Base-by-base conservation (phyloP, 2,888 invertebrate species). In the Epistrophe eligans region DNA sequence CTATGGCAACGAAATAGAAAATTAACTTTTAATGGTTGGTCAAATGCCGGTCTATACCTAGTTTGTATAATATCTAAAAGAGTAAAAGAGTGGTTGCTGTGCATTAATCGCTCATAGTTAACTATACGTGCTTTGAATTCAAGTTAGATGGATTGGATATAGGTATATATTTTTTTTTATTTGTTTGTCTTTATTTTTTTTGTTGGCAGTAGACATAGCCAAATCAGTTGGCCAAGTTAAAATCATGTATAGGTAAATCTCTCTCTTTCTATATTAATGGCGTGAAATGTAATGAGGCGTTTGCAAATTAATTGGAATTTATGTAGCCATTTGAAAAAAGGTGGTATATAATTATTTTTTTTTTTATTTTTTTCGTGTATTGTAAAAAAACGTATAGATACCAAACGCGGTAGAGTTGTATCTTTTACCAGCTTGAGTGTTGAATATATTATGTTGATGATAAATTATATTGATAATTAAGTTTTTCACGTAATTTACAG, bases 231-330 rank as follows among this genome's bases (percentile, higher is more conserved):
- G 7, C 55, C 15, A 38, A 32, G 9, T 64, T 57, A 15, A n/a
- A 24, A 48, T 73, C 7, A 15, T 73, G n/a, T 28, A 15, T 28
- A 3, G 7, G 7, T 55, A 50, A 50, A 28, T 57, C 11, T 57
- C 13, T 32, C 15, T 74, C 24, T 50, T 1, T 38, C 40, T 52
- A 0, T 58, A 72, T 17, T 74, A 76, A 73, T 77, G 70, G 82
- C 77, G 85, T 82, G 85, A 85, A 81, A 74, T 77, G 77, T 81
- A 82, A 85, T 81, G 74, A 77, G 74, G 73, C 77, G 58, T 79
- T 84, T 64, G 71, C 57, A 76, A 80, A 80, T 80, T 80, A 84
- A 84, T 57, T 58, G 70, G 62, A 84, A 80, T 84, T 79, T 80
- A 84, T 79, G 62, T 57, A 52, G 60, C 38, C 19, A 45, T 66